phyloP scores from a whole-genome alignment of 1,140 invertebrate genomes.

The Caenorhabditis remanei region DNA sequence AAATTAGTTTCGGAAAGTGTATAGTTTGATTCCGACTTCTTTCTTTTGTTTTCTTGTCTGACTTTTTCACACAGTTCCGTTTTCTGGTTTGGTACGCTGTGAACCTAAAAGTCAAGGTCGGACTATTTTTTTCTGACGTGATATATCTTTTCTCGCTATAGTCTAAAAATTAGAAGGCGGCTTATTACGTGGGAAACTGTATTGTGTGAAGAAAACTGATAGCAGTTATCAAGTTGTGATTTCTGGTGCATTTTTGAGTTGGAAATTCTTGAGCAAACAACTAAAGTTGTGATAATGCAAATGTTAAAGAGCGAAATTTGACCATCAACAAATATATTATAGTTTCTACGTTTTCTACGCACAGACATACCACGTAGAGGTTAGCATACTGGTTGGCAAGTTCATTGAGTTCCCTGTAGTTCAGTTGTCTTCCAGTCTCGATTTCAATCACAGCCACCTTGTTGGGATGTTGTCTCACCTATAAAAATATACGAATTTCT shows the following conservation, averaged over 20 bases:
- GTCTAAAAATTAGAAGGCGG: no score
- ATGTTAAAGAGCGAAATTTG: background rate
- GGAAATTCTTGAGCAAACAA: background rate
- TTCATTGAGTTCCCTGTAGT: conserved; percentile 75
- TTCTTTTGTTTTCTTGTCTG: background rate
- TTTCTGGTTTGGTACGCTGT: no score
- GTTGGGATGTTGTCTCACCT: conserved; percentile 57
- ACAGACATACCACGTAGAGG: conserved; percentile 67
- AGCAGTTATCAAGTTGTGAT: background rate
- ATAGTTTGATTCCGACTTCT: background rate
- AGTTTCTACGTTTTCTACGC: no score
- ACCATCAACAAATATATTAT: background rate
- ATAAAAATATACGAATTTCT: background rate
- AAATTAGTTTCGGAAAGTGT: background rate
- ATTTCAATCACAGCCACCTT: conserved; percentile 62
- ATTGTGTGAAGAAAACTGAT: no score
- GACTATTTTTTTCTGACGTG: background rate
- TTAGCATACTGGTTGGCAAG: conserved; percentile 75
- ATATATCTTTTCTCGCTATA: no score
- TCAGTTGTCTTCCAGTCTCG: conserved; percentile 66
- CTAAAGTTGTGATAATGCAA: background rate
- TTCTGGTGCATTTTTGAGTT: background rate
- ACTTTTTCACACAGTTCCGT: background rate
- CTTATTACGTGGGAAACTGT: no score
- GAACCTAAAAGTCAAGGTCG: background rate